Percentiles rank a stretch among this genome's conserved stretches.
These are phyloP conservation scores for Muntiacus muntjak DNA, from an alignment of 2,113 vertebrate species.

Conservation along the genomic window DNA sequence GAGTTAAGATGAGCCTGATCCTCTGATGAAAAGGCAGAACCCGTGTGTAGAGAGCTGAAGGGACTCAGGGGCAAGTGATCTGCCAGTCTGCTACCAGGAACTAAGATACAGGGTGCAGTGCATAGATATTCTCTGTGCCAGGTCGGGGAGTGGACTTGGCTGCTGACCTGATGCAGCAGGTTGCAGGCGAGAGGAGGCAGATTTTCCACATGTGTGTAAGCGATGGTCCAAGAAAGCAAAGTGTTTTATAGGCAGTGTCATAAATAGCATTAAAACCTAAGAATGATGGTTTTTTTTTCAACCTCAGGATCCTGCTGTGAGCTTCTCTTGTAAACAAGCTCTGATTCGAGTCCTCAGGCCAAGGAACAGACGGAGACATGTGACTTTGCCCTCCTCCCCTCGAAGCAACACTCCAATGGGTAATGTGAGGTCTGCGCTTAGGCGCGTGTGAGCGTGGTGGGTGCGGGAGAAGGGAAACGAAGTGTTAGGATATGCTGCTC, in stretches of 20 bases:
- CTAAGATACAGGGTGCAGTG: neutral
- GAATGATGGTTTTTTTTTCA: neutral
- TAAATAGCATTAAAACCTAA: neutral
- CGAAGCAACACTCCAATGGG: constrained; percentile 99
- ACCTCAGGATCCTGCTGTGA: constrained; percentile 93
- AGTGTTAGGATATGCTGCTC: neutral
- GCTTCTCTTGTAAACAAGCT: constrained; percentile 99
- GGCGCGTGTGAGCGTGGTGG: neutral
- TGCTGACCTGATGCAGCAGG: neutral
- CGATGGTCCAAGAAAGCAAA: neutral
- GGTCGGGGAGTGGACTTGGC: neutral
- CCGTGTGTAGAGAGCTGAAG: neutral
- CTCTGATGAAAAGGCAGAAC: neutral
- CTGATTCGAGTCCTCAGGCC: constrained; percentile 96
- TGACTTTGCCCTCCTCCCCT: constrained; percentile 96
- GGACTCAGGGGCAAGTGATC: neutral
- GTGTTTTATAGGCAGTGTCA: neutral
- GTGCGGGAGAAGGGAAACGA: fast-evolving
- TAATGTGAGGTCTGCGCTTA: constrained; percentile 69
- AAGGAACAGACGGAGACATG: constrained; percentile 94
- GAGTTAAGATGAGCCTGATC: neutral
- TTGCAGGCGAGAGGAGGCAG: neutral
- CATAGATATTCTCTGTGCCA: neutral
- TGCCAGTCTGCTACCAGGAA: neutral
- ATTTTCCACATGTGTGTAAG: fast-evolving